Conservation (phyloP, 2,113 vertebrate genomes). For the Eublepharis macularius region DNA sequence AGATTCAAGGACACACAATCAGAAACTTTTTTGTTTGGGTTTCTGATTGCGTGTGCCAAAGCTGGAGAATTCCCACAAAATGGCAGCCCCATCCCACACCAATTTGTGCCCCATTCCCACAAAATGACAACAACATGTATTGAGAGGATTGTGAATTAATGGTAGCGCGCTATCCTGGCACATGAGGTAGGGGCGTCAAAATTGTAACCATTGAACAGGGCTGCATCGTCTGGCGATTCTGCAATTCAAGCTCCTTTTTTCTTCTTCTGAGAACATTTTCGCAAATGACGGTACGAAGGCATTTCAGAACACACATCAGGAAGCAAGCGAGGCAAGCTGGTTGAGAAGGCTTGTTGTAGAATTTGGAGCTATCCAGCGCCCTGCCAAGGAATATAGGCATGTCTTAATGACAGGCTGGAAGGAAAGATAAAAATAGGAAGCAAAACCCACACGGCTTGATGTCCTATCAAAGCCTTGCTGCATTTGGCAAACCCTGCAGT, state of each 20-base stretch:
- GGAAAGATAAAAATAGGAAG: constrained; percentile 15
- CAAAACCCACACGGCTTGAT: not conserved
- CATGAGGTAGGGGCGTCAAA: too few species aligned
- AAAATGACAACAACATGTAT: too few species aligned
- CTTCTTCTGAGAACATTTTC: not conserved
- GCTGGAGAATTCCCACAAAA: too few species aligned
- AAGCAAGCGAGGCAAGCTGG: not conserved
- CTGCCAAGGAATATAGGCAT: not conserved
- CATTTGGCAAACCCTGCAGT: not conserved
- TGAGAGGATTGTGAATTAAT: too few species aligned
- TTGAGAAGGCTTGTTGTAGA: not conserved
- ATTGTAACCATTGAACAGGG: not conserved
- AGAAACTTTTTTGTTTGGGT: too few species aligned
- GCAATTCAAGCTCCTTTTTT: not conserved
- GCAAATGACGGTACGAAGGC: not conserved
- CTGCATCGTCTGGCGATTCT: too few species aligned
- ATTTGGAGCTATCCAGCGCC: not conserved
- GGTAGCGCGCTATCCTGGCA: too few species aligned
- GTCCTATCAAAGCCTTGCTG: not conserved
- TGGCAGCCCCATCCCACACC: too few species aligned
- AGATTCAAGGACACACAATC: too few species aligned
- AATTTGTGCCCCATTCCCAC: too few species aligned
- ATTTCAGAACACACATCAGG: not conserved
- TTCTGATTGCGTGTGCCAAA: too few species aligned
- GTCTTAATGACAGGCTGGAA: constrained; percentile 24